Base-by-base conservation (phyloP, 2,797 vertebrate species). In the Pagetopsis macropterus region DNA sequence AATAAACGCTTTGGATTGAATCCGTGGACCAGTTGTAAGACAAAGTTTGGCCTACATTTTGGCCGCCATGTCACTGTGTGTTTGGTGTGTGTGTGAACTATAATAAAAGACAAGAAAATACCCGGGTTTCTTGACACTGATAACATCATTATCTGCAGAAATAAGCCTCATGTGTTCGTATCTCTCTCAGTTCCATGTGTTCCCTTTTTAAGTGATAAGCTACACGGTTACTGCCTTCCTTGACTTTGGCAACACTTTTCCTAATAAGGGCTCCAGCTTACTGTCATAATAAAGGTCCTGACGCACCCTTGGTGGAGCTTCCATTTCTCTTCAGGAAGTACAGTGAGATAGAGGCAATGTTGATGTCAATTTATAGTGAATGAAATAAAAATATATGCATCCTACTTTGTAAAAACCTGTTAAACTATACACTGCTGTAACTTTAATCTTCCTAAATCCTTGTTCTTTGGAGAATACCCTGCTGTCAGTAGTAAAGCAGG, bases 1-100 rank as follows among this genome's bases (percentile, higher is more conserved):
- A 88, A 85, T 84, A 92, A 87, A 79, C 45, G 4, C 60, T 56
- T 83, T 87, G 87, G 81, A 84, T 11, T 63, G 58, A 80, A 51
- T 79, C 68, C 72, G 62, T 43, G 55, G 46, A 70, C 54, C 51
- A 60, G 74, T 84, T 83, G 68, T 83, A 71, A 72, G 65, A 64
- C 40, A 43, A 37, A 65, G 68, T 80, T 76, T 82, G 64, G 65
- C 68, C 70, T 78, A 72, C 5, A 33, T 56, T 63, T 66, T 78
- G 44, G 41, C 72, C 72, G 75, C 61, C 44, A 33, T 33, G 43
- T n/a, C 10, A 31, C 48, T 7, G 52, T 45, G 63, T 15, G 17
- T 48, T 52, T 31, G 62, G 52, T 37, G 57, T 63, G 31, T 19
- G 19, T 58, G 19, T 58, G 51, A 8, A 13, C 43, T 43, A 19